Conservation (phyloP, 1,140 invertebrate genomes). For the Aphis gossypii region DNA sequence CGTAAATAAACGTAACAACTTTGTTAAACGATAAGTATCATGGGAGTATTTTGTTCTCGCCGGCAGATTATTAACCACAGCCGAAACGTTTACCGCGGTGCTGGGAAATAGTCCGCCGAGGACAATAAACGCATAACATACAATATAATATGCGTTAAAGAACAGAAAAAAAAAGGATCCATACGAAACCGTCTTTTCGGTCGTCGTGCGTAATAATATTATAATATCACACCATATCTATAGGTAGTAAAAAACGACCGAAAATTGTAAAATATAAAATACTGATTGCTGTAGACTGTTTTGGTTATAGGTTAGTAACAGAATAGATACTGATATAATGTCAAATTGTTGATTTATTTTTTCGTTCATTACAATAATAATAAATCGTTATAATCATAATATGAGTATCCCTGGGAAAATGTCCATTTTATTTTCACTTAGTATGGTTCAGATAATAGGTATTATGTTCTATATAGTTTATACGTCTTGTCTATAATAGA, state of each 20-base stretch:
- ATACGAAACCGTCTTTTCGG: not conserved
- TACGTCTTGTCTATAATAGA: no score
- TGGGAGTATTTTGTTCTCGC: constrained; percentile 5
- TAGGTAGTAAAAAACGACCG: not conserved
- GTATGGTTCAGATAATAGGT: no score
- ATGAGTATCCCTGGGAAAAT: no score
- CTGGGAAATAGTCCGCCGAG: not conserved
- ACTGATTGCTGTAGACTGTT: not conserved
- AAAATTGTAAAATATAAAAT: not conserved
- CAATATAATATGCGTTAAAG: not conserved
- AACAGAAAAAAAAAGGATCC: not conserved
- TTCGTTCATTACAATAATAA: no score
- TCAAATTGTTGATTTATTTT: no score
- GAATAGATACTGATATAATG: no score
- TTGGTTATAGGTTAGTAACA: no score
- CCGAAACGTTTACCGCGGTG: not conserved
- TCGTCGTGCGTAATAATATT: not conserved
- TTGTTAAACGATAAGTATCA: constrained; percentile 17
- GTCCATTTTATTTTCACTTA: no score
- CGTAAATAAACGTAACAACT: constrained; percentile 16
- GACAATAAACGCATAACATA: not conserved
- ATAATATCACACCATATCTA: no score
- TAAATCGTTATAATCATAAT: no score
- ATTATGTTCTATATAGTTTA: no score
- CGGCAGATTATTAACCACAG: not conserved